Evolutionary conservation across 2,113 vertebrate genomes (phyloP).

Genomic region (Leptosomus discolor): DNA sequence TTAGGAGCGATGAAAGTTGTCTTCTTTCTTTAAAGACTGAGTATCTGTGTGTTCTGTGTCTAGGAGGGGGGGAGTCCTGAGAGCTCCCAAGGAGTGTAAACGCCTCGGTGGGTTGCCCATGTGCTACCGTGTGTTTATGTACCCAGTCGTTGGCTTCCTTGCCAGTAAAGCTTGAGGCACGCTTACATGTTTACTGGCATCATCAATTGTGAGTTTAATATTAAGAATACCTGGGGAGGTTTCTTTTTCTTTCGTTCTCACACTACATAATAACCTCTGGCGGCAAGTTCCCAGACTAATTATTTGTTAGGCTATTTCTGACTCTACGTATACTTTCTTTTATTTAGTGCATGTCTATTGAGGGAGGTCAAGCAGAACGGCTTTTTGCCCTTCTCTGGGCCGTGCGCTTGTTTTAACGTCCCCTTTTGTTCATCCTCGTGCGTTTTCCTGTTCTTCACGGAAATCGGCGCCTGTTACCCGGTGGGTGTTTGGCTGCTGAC

Average conservation of each 20-base stretch:
- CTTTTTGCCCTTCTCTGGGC: neutral
- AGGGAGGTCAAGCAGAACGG: neutral
- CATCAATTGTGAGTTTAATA: neutral
- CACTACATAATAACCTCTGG: neutral
- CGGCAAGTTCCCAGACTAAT: neutral
- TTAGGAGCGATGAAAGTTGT: neutral
- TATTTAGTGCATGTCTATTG: neutral
- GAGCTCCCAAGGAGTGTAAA: neutral
- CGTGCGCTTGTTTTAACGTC: neutral
- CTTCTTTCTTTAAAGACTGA: neutral
- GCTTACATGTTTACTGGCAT: neutral
- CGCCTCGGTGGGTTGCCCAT: neutral
- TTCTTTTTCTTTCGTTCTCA: conserved; percentile 7
- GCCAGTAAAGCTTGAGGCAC: neutral
- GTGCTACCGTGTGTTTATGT: neutral
- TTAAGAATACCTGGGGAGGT: neutral
- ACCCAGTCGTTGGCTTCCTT: neutral
- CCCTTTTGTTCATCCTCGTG: neutral
- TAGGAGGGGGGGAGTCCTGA: neutral
- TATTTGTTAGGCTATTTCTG: neutral
- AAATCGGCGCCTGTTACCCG: neutral
- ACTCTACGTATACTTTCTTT: neutral
- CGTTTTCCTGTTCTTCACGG: neutral
- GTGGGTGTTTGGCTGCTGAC: neutral
- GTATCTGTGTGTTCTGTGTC: neutral